phyloP scores from a whole-genome alignment of 2,797 vertebrate genomes.

The Dryobates pubescens region DNA sequence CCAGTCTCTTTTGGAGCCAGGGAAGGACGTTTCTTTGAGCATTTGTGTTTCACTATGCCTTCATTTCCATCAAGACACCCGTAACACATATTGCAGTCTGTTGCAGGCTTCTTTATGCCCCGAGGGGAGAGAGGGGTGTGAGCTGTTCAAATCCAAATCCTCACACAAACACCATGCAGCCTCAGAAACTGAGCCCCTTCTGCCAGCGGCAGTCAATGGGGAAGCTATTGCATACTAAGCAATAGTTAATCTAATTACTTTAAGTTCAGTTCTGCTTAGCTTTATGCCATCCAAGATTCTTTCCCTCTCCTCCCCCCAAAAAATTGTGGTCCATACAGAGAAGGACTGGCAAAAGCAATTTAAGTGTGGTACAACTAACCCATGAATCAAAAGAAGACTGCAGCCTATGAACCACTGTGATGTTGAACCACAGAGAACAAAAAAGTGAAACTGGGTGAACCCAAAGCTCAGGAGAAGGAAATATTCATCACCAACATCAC shows the following conservation, averaged over 20 bases:
- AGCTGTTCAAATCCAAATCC: constrained; percentile 48
- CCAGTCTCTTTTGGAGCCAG: constrained; percentile 35
- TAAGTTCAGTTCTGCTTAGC: neutral
- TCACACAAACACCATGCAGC: neutral
- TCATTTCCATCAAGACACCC: constrained; percentile 49
- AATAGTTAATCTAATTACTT: neutral
- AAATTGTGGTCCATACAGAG: neutral
- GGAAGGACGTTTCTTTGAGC: constrained; percentile 47
- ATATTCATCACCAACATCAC: neutral
- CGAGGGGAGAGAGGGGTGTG: constrained; percentile 19
- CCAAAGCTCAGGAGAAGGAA: neutral
- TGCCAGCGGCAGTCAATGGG: neutral
- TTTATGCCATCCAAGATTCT: neutral
- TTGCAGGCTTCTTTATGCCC: constrained; percentile 48
- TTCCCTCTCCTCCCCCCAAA: neutral
- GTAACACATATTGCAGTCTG: constrained; percentile 59
- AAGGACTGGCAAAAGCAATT: neutral
- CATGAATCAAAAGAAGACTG: rapidly evolving
- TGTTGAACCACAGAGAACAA: neutral
- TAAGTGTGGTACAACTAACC: neutral
- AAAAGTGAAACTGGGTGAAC: neutral
- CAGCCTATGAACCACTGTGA: neutral
- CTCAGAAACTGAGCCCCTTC: constrained; percentile 5
- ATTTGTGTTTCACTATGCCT: constrained; percentile 34
- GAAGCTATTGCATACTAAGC: neutral